Evolutionary conservation across 2,888 invertebrate genomes (phyloP).

Genomic region (Amiota minor): DNA sequence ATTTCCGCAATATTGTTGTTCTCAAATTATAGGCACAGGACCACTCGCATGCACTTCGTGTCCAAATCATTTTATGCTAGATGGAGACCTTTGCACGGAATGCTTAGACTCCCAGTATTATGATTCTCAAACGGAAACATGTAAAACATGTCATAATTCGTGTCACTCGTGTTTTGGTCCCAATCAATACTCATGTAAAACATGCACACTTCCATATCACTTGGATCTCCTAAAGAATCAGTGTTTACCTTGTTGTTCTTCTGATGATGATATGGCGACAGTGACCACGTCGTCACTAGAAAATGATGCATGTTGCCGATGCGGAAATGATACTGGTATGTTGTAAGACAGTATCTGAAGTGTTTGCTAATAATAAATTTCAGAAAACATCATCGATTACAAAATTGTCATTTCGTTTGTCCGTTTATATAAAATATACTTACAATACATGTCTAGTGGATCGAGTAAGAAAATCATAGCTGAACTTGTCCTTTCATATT

Average conservation of each 20-base stretch:
- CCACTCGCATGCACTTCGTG: slow-evolving; percentile 84
- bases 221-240: slow-evolving; percentile 83
- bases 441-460: too few species aligned
- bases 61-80: slow-evolving; percentile 81
- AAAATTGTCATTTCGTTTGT: background rate
- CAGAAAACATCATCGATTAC: background rate
- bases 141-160: slow-evolving; percentile 79
- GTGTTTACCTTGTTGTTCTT: slow-evolving; percentile 83
- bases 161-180: slow-evolving; percentile 82
- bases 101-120: slow-evolving; percentile 84
- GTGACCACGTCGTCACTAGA: slow-evolving; percentile 54
- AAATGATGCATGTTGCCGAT: slow-evolving; percentile 80
- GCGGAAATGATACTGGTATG: slow-evolving; percentile 80
- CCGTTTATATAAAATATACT: background rate
- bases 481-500: too few species aligned
- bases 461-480: too few species aligned
- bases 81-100: slow-evolving; percentile 84
- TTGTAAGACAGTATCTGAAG: background rate
- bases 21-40: slow-evolving; percentile 77
- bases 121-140: slow-evolving; percentile 80
- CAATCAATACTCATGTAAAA: slow-evolving; percentile 80
- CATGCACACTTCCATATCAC: slow-evolving; percentile 79
- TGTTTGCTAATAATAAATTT: too few species aligned
- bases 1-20: background rate
- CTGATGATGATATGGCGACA: slow-evolving; percentile 64